Base-by-base conservation (phyloP, 2,797 vertebrate genomes). In the Limosa lapponica region DNA sequence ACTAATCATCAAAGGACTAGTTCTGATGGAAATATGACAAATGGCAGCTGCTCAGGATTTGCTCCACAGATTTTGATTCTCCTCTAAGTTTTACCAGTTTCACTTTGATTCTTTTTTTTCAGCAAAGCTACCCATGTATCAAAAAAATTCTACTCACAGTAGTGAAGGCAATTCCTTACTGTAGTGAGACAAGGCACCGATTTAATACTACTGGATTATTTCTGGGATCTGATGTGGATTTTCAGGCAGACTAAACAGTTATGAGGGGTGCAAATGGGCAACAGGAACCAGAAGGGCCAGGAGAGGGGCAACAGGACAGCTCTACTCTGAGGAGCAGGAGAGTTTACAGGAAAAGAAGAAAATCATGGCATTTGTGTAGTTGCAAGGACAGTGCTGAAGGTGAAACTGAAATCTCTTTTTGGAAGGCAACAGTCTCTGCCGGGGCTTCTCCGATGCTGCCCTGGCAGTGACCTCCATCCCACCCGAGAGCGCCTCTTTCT, bases 391-490 rank as follows among this genome's bases (percentile, higher is more conserved):
- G 12, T 3, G 19, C 25, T 34, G 51, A 43, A 30, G 73, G 37
- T 43, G 79, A 77, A 67, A 59, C 23, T 24, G 61, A 62, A 61
- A 36, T 39, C 41, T 51, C 55, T 4, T 59, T 67, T 27, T 8
- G 62, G 58, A 79, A 87, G 61, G 66, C 58, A 90, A 24, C 25
- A 49, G 10, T 8, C 48, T 43, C 9, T 2, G 43, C 54, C 59
- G 78, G 67, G 39, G 20, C 16, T 54, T 44, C 77, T 69, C 46
- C 9, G 36, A 14, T 17, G 46, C 74, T 96, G 96, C 96, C 94
- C 96, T 14, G 43, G 87, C 87, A 58, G 82, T 96, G 96, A 97
- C 95, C 96, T 90, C 83, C 88, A 78, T 67, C 94, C 85, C 92
- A 73, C 32, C 46, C 37, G 5, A 72, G 89, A 85, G 30, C 4